These are phyloP conservation scores for Euleptes europaea DNA, from an alignment of 2,113 vertebrate genomes.

Conservation along the genomic window DNA sequence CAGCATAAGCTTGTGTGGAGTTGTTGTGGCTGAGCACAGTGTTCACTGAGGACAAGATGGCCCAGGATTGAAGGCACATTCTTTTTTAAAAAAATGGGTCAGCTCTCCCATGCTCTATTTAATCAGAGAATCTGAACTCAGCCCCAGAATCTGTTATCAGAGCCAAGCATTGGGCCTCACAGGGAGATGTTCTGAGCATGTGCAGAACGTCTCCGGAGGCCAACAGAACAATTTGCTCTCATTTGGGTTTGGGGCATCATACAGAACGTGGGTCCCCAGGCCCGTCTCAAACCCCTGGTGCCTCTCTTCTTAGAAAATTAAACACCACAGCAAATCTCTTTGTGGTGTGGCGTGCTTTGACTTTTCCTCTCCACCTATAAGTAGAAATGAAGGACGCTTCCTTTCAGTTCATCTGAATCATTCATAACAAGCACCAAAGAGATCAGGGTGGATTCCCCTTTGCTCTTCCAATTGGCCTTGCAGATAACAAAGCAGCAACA, in stretches of 20 bases:
- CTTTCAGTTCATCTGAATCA: slow-evolving; percentile 5
- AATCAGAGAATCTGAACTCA: background rate
- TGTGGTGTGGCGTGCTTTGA: background rate
- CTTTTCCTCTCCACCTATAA: background rate
- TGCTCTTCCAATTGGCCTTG: background rate
- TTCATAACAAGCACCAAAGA: background rate
- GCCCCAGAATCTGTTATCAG: background rate
- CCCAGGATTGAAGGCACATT: no score
- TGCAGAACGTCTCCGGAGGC: background rate
- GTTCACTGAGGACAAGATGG: background rate
- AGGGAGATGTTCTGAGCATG: background rate
- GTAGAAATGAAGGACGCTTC: slow-evolving; percentile 17
- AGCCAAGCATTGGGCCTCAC: background rate
- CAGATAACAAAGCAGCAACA: background rate
- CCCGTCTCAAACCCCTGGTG: background rate
- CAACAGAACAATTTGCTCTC: background rate
- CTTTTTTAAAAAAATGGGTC: background rate
- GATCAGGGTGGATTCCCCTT: background rate
- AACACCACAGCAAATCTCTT: background rate
- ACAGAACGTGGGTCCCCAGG: background rate
- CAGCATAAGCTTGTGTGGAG: no score
- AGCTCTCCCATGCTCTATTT: background rate
- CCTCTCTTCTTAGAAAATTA: background rate
- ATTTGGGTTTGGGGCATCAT: background rate
- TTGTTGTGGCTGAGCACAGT: background rate